Base-by-base conservation (phyloP, 2,888 invertebrate species). In the Chorisops tibialis region DNA sequence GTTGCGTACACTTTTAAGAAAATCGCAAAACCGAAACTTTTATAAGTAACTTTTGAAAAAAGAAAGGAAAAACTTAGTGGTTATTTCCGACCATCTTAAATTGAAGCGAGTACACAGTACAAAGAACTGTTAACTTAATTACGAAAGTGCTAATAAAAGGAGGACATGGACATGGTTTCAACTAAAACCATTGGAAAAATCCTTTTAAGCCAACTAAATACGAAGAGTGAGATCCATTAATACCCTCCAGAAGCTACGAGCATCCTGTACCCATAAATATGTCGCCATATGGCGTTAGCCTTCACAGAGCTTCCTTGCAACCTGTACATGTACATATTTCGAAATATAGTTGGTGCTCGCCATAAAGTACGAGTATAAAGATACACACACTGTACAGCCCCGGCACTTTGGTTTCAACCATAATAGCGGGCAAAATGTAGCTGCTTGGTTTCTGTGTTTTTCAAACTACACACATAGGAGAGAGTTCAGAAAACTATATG, bases 111-210 rank as follows among this genome's bases (percentile, higher is more conserved):
- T 30, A 7, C n/a, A n/a, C n/a, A 9, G 47, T 47, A 56, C 62
- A 62, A 62, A 62, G 62, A 62, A 62, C 62, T 62, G 50, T 49
- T 62, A 62, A 62, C 56, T 62, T 62, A 62, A 62, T 62, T 62
- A 62, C 62, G 56, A 56, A 56, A 62, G 62, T 58, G 62, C 62
- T 62, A 62, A 62, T 62, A 62, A 56, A 62, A 62, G 62, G 54
- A 39, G 49, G 14, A 62, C 61, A 61, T 54, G 61, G 54, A 48
- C 38, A 48, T 12, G 48, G 4, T 5, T 47, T 38, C 58, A 58
- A 49, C 58, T 56, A 50, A 59, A 61, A 58, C 59, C 58, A 56
- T 62, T 58, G 56, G 58, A 62, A 62, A 61, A 62, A 62, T 56
- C 62, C 62, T 62, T 62, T 58, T 62, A 62, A 62, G 56, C 62